Conservation (phyloP, 2,888 invertebrate species). For the Microchrysa polita region DNA sequence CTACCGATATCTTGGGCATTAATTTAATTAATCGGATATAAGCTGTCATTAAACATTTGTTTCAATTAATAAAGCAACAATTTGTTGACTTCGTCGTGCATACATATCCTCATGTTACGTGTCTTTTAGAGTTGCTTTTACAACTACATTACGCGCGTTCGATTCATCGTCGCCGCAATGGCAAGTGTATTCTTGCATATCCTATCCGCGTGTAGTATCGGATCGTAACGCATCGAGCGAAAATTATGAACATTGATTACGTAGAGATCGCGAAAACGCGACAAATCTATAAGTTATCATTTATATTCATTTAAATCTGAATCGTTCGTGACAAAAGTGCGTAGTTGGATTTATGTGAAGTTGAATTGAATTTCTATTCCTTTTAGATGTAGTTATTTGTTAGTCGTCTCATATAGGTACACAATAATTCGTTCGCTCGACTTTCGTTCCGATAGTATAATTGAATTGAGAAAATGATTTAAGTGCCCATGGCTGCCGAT, state of each 20-base stretch:
- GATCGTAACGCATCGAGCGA: background rate
- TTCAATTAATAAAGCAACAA: constrained; percentile 50
- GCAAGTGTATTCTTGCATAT: too few relatives aligned
- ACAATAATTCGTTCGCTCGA: too few relatives aligned
- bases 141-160: constrained; percentile 35
- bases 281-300: background rate
- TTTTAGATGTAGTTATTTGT: too few relatives aligned
- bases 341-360: too few relatives aligned
- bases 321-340: background rate
- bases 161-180: background rate
- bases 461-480: too few relatives aligned
- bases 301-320: background rate
- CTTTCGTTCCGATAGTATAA: too few relatives aligned
- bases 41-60: constrained; percentile 49
- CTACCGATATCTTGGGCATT: constrained; percentile 26
- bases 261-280: background rate
- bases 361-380: too few relatives aligned
- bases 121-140: constrained; percentile 27
- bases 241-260: background rate
- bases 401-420: too few relatives aligned
- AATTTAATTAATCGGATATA: constrained; percentile 50
- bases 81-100: constrained; percentile 27
- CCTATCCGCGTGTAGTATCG: background rate
- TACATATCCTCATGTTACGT: constrained; percentile 31
- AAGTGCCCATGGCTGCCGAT: too few relatives aligned